Evolutionary conservation across 1,140 invertebrate genomes (phyloP).

Genomic region (Pseudoatta argentina): DNA sequence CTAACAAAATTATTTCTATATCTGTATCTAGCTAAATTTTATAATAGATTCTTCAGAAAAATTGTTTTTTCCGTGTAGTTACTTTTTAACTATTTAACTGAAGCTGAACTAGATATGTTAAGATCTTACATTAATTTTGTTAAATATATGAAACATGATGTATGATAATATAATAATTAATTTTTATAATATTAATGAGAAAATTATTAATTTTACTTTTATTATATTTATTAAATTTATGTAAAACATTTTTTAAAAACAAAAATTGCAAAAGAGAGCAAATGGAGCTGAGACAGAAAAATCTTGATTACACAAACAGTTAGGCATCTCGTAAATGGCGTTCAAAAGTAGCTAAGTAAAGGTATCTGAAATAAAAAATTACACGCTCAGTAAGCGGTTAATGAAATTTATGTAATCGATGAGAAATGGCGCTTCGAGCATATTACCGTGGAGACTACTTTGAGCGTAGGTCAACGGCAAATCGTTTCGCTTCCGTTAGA

Average conservation of each 20-base stretch:
- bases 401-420: constrained; percentile 40
- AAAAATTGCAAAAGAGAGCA: not conserved
- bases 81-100: not conserved
- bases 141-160: not conserved
- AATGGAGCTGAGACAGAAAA: not conserved
- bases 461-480: constrained; percentile 24
- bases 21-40: too few species aligned
- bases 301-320: not conserved
- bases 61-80: not conserved
- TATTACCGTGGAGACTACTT: constrained; percentile 25
- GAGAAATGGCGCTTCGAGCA: constrained; percentile 30
- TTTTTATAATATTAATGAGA: not conserved
- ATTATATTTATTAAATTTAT: not conserved
- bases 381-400: not conserved
- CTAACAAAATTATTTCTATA: too few species aligned
- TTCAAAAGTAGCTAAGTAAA: not conserved
- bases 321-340: constrained; percentile 1
- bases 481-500: constrained; percentile 29
- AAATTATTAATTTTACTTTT: not conserved
- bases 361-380: constrained; percentile 27
- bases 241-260: not conserved
- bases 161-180: not conserved
- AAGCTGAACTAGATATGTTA: not conserved
- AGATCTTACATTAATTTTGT: not conserved
- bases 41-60: too few species aligned